phyloP scores from a whole-genome alignment of 2,888 invertebrate genomes.

The Eretmocerus hayati region DNA sequence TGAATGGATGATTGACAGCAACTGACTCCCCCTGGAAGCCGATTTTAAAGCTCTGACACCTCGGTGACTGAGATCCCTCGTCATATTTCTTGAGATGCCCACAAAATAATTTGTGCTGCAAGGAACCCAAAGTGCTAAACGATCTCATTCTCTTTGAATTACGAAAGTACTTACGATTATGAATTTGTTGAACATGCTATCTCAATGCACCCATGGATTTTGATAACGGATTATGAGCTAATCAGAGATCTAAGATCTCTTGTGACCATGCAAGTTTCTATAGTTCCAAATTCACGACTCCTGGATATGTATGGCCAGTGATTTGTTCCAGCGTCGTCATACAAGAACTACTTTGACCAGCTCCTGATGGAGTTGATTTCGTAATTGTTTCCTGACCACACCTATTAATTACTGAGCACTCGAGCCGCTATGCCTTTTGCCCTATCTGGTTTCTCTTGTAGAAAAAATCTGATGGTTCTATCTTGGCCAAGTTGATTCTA shows the following conservation, averaged over 20 bases:
- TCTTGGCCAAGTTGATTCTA: constrained; percentile 10
- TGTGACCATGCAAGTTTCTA: no score
- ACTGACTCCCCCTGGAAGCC: no score
- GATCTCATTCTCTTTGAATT: no score
- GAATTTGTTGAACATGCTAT: no score
- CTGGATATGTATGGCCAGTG: constrained; percentile 10
- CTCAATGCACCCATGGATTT: constrained; percentile 45
- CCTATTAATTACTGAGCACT: constrained; percentile 19
- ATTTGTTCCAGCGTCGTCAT: constrained; percentile 17
- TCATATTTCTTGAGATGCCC: no score
- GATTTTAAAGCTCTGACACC: no score
- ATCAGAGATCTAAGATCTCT: constrained; percentile 13
- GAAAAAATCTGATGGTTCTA: constrained; percentile 14
- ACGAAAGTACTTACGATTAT: no score
- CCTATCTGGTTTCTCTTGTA: constrained; percentile 33
- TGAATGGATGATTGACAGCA: no score
- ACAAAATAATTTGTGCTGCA: no score
- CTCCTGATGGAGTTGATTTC: constrained; percentile 12
- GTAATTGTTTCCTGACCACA: constrained; percentile 12
- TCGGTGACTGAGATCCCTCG: no score
- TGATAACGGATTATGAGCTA: constrained; percentile 25
- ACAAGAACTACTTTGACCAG: constrained; percentile 7
- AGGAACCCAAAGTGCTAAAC: no score
- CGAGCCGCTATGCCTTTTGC: constrained; percentile 27
- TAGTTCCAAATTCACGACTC: no score